Evolutionary conservation across 2,888 invertebrate species (phyloP).

Genomic region (Eupithecia centaureata): DNA sequence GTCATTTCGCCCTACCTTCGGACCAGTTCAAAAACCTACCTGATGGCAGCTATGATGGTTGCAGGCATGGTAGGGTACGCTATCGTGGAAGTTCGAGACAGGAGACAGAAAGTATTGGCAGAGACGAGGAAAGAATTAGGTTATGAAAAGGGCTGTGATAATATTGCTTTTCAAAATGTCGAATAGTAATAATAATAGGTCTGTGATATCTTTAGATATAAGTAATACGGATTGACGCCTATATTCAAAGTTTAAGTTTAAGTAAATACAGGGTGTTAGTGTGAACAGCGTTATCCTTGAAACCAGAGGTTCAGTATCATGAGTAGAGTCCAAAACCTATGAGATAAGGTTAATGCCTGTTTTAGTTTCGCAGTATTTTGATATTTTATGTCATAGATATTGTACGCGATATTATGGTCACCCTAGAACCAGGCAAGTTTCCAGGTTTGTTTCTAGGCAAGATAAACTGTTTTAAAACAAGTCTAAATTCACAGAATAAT

Average conservation of each 20-base stretch:
- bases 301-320: no score
- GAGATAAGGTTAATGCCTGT: no score
- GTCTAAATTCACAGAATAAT: no score
- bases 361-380: no score
- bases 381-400: no score
- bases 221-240: neutral
- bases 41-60: conserved; percentile 75
- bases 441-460: no score
- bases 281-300: no score
- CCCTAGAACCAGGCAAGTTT: no score
- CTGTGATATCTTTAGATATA: neutral
- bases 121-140: conserved; percentile 49
- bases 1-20: conserved; percentile 81
- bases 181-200: conserved; percentile 48
- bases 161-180: conserved; percentile 65
- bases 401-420: no score
- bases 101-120: conserved; percentile 50
- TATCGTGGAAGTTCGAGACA: conserved; percentile 65
- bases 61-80: conserved; percentile 83
- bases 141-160: conserved; percentile 63
- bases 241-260: neutral
- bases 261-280: no score
- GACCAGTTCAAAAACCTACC: conserved; percentile 80
- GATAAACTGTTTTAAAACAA: no score
- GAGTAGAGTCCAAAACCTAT: no score